Evolutionary conservation across 1,140 invertebrate genomes (phyloP).

Genomic region (Caenorhabditis briggsae): DNA sequence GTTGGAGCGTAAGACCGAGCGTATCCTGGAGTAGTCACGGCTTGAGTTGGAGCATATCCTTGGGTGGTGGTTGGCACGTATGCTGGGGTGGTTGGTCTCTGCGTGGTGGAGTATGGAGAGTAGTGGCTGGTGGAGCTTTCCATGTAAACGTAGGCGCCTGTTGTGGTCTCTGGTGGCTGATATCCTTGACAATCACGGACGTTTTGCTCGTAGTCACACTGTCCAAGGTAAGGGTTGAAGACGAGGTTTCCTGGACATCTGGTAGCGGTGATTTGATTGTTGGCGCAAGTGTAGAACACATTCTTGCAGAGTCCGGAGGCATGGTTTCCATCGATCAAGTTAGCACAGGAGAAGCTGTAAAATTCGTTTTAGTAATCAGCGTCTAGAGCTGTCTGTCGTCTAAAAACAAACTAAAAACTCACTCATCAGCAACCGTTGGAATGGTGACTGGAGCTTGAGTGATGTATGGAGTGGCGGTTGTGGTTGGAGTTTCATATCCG

Average conservation of each 20-base stretch:
- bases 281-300: slow-evolving; percentile 20
- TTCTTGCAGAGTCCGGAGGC: slow-evolving; percentile 40
- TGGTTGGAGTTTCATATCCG: slow-evolving; percentile 15
- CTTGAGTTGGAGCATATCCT: background rate
- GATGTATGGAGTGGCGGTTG: background rate
- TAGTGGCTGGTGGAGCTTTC: background rate
- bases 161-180: slow-evolving; percentile 15
- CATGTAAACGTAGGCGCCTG: background rate
- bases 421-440: slow-evolving; percentile 1
- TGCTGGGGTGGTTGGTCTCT: background rate
- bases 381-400: no score
- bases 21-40: background rate
- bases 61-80: background rate
- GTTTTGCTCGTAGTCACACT: slow-evolving; percentile 10
- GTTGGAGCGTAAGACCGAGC: background rate
- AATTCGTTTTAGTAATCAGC: no score
- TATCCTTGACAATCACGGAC: slow-evolving; percentile 32
- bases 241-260: slow-evolving; percentile 11
- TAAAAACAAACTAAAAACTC: background rate
- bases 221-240: slow-evolving; percentile 15
- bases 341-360: slow-evolving; percentile 32
- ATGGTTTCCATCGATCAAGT: slow-evolving; percentile 25
- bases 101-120: background rate
- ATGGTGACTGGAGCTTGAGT: background rate
- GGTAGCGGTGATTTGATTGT: background rate